Evolutionary conservation across 2,888 invertebrate species (phyloP).

Genomic region (Drosophila histrio): DNA sequence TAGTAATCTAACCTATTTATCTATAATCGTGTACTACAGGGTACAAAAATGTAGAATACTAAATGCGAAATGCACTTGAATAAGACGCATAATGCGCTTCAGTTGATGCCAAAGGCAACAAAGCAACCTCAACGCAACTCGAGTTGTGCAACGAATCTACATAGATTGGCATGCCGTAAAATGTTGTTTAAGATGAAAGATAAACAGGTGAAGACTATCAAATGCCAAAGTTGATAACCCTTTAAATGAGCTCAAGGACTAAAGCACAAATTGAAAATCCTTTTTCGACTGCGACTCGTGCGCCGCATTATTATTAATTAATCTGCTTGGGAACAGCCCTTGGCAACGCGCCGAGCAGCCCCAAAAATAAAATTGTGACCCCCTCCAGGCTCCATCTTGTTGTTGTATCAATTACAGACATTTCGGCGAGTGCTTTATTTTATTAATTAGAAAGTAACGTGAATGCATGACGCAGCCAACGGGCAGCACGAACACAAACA

Average conservation of each 20-base stretch:
- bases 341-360: constrained; percentile 44
- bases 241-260: constrained; percentile 29
- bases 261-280: constrained; percentile 20
- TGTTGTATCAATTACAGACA: constrained; percentile 57
- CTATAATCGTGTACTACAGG: background rate
- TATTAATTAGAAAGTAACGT: constrained; percentile 64
- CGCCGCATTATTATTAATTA: constrained; percentile 45
- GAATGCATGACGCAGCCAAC: constrained; percentile 35
- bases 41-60: constrained; percentile 32
- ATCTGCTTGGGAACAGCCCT: constrained; percentile 53
- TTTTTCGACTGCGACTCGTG: constrained; percentile 5
- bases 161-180: constrained; percentile 1
- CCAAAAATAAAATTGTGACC: constrained; percentile 26
- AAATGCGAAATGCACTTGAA: constrained; percentile 63
- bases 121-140: constrained; percentile 20
- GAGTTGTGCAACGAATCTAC: constrained; percentile 8
- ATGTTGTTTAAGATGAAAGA: constrained; percentile 36
- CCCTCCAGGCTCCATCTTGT: background rate
- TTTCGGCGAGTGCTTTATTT: constrained; percentile 55
- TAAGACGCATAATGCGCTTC: constrained; percentile 68
- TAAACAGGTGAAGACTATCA: constrained; percentile 45
- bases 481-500: constrained; percentile 6
- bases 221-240: constrained; percentile 40
- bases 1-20: background rate
- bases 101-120: constrained; percentile 64